Base-by-base conservation (phyloP, 2,888 invertebrate genomes). In the Agrochola litura region DNA sequence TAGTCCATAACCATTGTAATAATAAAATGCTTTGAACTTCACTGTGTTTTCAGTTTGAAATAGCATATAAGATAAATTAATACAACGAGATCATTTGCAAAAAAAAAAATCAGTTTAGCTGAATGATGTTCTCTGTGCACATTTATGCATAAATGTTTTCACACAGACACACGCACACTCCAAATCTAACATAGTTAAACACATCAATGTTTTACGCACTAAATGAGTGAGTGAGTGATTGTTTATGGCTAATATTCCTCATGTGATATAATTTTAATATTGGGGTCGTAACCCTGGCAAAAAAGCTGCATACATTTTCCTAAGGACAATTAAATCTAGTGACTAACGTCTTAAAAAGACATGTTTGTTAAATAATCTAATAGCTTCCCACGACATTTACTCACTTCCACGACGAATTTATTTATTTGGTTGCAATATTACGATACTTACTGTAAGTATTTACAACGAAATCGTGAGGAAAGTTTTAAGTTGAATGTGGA, bases 11-110 rank as follows among this genome's bases (percentile, higher is more conserved):
- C 0, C 30, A 70, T 12, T 46, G 16, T 30, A 46, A 37, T 30
- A 69, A 25, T 56, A 69, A 43, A 14, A 69, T 8, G 2, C 22
- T 73, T 30, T 56, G 22, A 30, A 30, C 16, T 46, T 6, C 12
- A 43, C 14, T 30, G 2, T 70, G 63, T 63, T 46, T 60, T 63
- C 2, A 25, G 65, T 66, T 66, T 66, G 12, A 66, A 66, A 66
- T 19, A 25, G 6, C 43, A 25, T n/a, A 16, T n/a, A 43, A 1
- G 6, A 25, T 65, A 70, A 43, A 63, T 19, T 22, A 30, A 66
- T 14, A 66, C 6, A 46, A 68, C 5, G 49, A 6, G 12, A 12
- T 16, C 37, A 0, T 41, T 52, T 41, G n/a, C 49, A 25, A 73
- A 41, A 49, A 22, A 25, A 19, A 49, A 6, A 6, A 25, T 25